A percentile compares a stretch with the other conserved stretches of the same genome.
phyloP scores from a whole-genome alignment of 2,797 vertebrate species.

The Mormyrops boulengeri region DNA sequence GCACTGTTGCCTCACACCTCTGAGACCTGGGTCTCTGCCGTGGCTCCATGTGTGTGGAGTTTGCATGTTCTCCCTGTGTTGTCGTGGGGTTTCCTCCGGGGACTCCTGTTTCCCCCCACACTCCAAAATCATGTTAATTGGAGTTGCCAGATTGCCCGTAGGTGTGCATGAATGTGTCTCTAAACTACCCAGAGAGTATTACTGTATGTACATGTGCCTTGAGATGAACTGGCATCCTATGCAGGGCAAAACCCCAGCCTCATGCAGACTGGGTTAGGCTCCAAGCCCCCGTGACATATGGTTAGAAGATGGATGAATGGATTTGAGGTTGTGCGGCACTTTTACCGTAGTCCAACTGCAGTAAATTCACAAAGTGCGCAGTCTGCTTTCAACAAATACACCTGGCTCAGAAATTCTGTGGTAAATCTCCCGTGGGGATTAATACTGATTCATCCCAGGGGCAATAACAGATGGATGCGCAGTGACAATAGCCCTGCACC shows the following conservation, averaged over 20 bases:
- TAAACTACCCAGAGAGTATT: neutral
- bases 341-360: neutral
- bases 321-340: neutral
- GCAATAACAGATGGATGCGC: neutral
- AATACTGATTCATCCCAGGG: neutral
- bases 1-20: neutral
- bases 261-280: neutral
- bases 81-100: neutral
- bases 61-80: neutral
- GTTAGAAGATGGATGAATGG: neutral
- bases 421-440: neutral
- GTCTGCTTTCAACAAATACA: neutral
- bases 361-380: neutral
- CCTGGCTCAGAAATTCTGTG: neutral
- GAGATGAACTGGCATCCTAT: neutral
- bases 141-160: neutral
- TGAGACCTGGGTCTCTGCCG: neutral
- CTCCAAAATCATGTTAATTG: neutral
- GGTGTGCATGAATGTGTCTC: neutral
- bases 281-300: neutral
- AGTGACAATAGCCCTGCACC: neutral
- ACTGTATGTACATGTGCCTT: neutral
- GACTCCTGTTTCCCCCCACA: neutral
- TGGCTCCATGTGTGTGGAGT: neutral
- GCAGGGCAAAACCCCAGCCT: neutral